Evolutionary conservation across 2,888 invertebrate species (phyloP).

Genomic region (Lepidochitona cinerea): DNA sequence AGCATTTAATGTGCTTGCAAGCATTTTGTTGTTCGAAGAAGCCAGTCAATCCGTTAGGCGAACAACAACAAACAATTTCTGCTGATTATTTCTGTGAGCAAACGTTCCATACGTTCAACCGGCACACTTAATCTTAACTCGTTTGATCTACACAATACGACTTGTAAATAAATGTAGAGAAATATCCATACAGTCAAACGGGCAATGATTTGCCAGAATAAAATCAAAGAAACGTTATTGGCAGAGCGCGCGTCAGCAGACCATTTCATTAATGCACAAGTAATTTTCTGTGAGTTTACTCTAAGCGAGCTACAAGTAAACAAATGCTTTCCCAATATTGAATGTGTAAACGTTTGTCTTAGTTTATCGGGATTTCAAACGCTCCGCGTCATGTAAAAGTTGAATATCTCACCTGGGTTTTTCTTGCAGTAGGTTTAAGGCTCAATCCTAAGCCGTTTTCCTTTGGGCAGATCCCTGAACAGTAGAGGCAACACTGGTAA

Average conservation of each 20-base stretch:
- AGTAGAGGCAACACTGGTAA: background rate
- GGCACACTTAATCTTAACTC: background rate
- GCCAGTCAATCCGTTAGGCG: no score
- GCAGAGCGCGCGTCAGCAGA: background rate
- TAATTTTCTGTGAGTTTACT: background rate
- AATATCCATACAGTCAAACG: background rate
- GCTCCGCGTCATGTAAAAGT: background rate
- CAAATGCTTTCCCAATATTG: background rate
- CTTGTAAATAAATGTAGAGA: background rate
- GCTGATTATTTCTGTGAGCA: background rate
- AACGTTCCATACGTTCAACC: no score
- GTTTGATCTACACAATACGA: background rate
- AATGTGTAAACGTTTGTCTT: background rate
- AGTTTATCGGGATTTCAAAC: background rate
- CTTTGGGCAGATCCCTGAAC: no score
- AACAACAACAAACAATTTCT: no score
- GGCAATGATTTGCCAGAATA: background rate
- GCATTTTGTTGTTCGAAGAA: no score
- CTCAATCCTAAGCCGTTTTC: background rate
- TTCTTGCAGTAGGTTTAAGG: background rate
- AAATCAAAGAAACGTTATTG: background rate
- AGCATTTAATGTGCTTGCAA: no score
- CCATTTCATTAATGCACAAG: background rate
- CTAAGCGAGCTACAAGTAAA: background rate
- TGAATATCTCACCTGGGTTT: slow-evolving; percentile 4